Evolutionary conservation across 2,113 vertebrate species (phyloP).

Genomic region (Piaya cayana): DNA sequence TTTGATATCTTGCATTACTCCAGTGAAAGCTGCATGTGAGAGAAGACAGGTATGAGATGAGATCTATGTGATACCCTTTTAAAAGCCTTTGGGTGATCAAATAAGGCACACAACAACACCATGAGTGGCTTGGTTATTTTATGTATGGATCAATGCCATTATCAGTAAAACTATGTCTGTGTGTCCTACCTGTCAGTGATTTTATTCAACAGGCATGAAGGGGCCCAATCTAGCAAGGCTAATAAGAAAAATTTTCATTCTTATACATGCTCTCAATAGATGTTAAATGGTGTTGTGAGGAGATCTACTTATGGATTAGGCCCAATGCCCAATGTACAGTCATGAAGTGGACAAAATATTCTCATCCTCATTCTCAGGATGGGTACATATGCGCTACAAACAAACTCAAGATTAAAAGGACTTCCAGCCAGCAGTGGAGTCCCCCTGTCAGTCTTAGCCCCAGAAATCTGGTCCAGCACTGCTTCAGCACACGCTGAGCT

Average conservation of each 20-base stretch:
- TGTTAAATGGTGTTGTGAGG: not conserved
- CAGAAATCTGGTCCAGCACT: not conserved
- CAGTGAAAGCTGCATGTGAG: not conserved
- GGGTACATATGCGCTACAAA: not conserved
- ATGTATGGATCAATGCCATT: not conserved
- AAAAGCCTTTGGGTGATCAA: not conserved
- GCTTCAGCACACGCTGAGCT: not conserved
- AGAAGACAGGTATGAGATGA: not conserved
- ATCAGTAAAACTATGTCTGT: not conserved
- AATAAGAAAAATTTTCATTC: not conserved
- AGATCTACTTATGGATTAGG: not conserved
- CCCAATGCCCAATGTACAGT: not conserved
- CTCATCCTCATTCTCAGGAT: not conserved
- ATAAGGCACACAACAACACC: not conserved
- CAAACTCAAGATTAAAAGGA: not conserved
- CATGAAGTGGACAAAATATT: not conserved
- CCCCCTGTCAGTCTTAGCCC: not conserved
- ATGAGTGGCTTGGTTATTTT: not conserved
- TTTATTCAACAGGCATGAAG: not conserved
- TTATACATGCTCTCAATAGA: not conserved
- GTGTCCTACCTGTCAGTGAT: fast-evolving
- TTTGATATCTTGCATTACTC: not conserved
- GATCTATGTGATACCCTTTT: not conserved
- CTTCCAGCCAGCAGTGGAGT: not conserved
- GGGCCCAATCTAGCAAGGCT: not conserved